These are phyloP conservation scores for human DNA, from an alignment of 2,113 vertebrate genomes.

Conservation along the genomic window DNA sequence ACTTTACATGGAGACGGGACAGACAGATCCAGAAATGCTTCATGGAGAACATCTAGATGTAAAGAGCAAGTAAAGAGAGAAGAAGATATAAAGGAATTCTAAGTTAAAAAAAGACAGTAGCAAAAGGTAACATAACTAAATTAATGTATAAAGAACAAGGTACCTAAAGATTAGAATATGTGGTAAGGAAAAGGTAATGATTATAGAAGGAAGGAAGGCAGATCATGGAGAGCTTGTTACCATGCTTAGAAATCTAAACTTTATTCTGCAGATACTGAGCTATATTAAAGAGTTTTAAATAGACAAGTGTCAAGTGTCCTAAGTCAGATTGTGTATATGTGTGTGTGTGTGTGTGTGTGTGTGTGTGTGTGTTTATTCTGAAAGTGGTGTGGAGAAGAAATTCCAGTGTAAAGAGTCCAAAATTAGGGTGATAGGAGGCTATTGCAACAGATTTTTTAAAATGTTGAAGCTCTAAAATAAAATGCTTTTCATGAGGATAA, in stretches of 20 bases:
- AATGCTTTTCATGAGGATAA: background rate
- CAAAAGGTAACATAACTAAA: background rate
- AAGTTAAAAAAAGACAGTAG: background rate
- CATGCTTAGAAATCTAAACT: background rate
- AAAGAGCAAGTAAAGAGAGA: background rate
- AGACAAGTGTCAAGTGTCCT: background rate
- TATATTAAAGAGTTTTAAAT: background rate
- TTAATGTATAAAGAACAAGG: background rate
- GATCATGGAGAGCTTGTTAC: background rate
- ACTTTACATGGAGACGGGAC: background rate
- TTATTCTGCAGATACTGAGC: background rate
- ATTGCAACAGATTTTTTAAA: background rate
- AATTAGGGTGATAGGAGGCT: background rate
- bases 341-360: background rate
- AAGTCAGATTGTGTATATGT: background rate
- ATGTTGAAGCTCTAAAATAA: background rate
- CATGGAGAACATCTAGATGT: background rate
- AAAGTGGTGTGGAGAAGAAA: background rate
- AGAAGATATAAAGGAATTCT: background rate
- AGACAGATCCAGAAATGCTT: background rate
- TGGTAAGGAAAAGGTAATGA: background rate
- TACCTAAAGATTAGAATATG: background rate
- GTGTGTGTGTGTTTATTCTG: background rate
- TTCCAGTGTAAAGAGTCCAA: background rate
- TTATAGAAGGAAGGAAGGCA: background rate